phyloP scores from a whole-genome alignment of 2,888 invertebrate species.

The Cyclophora albipunctata region DNA sequence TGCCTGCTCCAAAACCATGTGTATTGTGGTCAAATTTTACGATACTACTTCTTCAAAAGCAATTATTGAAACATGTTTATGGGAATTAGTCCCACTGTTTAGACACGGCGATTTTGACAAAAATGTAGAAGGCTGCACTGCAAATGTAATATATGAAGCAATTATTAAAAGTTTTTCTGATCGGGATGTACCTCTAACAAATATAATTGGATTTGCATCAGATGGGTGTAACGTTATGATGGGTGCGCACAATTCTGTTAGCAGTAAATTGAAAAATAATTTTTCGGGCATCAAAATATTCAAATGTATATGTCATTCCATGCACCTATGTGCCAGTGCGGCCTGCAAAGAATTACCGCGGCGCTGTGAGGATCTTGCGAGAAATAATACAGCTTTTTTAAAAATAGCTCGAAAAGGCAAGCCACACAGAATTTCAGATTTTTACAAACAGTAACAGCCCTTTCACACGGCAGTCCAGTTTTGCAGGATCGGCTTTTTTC shows the following conservation, averaged over 20 bases:
- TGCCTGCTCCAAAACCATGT: constrained; percentile 21
- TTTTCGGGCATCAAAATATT: constrained; percentile 26
- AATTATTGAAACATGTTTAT: constrained; percentile 15
- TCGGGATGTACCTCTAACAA: constrained; percentile 1
- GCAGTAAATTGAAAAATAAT: constrained; percentile 17
- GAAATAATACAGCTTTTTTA: constrained; percentile 27
- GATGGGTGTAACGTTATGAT: constrained; percentile 34
- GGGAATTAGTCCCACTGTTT: constrained; percentile 14
- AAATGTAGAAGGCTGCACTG: constrained; percentile 3
- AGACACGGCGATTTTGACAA: not conserved
- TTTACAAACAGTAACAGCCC: constrained; percentile 3
- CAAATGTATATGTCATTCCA: constrained; percentile 35
- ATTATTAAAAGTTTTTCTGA: constrained; percentile 8
- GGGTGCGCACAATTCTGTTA: constrained; percentile 28
- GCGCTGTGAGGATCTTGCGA: constrained; percentile 26
- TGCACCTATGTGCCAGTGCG: constrained; percentile 28
- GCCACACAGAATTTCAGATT: constrained; percentile 15
- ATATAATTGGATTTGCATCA: constrained; percentile 30
- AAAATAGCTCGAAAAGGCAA: constrained; percentile 16
- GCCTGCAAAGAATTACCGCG: constrained; percentile 29
- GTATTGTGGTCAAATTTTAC: constrained; percentile 23
- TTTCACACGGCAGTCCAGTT: too few relatives aligned
- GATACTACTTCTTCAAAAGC: constrained; percentile 12
- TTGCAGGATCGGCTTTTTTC: too few relatives aligned
- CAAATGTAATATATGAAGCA: constrained; percentile 7